Conservation (phyloP, 2,888 invertebrate species). For the Nesidiocoris tenuis region DNA sequence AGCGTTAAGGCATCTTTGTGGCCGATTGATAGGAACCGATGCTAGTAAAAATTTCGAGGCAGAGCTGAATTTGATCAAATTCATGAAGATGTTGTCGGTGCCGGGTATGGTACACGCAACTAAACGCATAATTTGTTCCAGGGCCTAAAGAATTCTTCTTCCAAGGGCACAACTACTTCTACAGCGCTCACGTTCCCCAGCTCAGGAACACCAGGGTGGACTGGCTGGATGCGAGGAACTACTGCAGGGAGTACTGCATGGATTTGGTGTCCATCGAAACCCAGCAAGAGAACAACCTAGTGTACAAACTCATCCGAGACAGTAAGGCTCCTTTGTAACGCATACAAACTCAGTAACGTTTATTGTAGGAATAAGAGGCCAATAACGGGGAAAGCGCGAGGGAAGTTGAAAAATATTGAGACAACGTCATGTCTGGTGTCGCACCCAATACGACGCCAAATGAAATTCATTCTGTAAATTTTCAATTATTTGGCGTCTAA, state of each 20-base stretch:
- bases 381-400: too few relatives aligned
- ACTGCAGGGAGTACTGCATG: slow-evolving; percentile 92
- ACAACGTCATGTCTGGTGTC: neutral
- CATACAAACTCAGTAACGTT: neutral
- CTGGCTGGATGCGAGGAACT: slow-evolving; percentile 87
- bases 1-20: too few relatives aligned
- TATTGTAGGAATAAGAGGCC: too few relatives aligned
- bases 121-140: too few relatives aligned
- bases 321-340: slow-evolving; percentile 59
- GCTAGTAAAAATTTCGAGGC: too few relatives aligned
- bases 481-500: neutral
- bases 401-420: too few relatives aligned
- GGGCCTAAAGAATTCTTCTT: slow-evolving; percentile 89
- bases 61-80: too few relatives aligned
- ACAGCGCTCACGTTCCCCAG: slow-evolving; percentile 75
- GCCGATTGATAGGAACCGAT: too few relatives aligned
- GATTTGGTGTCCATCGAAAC: slow-evolving; percentile 86
- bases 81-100: too few relatives aligned
- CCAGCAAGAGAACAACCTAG: slow-evolving; percentile 85
- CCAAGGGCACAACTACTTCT: slow-evolving; percentile 85
- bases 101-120: too few relatives aligned
- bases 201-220: slow-evolving; percentile 79
- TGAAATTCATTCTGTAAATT: too few relatives aligned
- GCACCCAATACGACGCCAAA: too few relatives aligned
- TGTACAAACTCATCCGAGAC: slow-evolving; percentile 83